Evolutionary conservation across 2,797 vertebrate genomes (phyloP).

Genomic region (Semaprochilodus insignis): DNA sequence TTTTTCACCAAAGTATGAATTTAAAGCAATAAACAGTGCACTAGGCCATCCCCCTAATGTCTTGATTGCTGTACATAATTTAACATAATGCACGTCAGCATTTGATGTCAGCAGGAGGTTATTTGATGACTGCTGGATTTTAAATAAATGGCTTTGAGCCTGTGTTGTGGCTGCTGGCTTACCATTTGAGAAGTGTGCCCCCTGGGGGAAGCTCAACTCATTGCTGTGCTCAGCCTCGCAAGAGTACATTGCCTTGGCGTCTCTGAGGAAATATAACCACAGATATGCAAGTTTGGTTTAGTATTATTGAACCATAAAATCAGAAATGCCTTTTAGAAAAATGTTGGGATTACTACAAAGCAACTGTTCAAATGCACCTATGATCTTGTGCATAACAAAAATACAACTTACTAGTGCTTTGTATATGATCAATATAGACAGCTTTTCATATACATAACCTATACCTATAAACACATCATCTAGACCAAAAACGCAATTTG

Average conservation of each 20-base stretch:
- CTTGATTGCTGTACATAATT: background rate
- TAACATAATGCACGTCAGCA: background rate
- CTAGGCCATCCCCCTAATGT: background rate
- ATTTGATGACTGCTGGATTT: background rate
- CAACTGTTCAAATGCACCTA: background rate
- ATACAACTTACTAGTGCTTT: background rate
- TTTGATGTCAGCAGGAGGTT: background rate
- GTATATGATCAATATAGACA: too few species aligned
- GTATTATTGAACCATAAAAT: background rate
- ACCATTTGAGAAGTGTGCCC: conserved; percentile 93
- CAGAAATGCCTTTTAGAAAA: background rate
- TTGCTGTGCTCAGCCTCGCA: conserved; percentile 95
- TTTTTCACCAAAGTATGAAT: too few species aligned
- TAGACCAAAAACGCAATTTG: too few species aligned
- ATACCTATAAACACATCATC: too few species aligned
- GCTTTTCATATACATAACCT: too few species aligned
- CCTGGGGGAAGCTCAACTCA: conserved; percentile 95
- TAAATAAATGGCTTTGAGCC: background rate
- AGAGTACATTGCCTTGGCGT: conserved; percentile 94
- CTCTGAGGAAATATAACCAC: conserved; percentile 71
- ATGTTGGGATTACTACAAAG: background rate
- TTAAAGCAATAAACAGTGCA: too few species aligned
- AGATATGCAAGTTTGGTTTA: background rate
- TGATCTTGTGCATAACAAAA: background rate
- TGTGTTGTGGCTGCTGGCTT: conserved; percentile 62